phyloP scores from a whole-genome alignment of 2,888 invertebrate genomes.

The Apamea monoglypha region DNA sequence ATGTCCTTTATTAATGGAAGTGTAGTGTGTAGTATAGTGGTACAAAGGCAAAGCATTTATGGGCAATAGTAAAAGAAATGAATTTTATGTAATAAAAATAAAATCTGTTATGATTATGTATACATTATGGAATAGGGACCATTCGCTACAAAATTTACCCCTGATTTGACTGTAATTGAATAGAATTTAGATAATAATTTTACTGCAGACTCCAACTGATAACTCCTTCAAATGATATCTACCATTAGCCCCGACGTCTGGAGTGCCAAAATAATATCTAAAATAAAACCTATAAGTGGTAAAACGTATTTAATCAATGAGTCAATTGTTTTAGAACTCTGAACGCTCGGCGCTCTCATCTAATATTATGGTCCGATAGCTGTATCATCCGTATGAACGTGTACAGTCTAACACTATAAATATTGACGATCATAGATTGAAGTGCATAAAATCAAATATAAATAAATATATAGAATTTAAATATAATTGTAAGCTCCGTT shows the following conservation, averaged over 20 bases:
- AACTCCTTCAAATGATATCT: neutral
- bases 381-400: conserved; percentile 1
- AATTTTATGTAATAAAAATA: neutral
- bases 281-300: neutral
- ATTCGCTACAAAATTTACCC: neutral
- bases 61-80: neutral
- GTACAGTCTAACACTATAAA: neutral
- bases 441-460: no score
- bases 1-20: no score
- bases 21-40: no score
- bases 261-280: neutral
- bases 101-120: neutral
- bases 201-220: neutral
- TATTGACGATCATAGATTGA: no score
- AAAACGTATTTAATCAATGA: neutral
- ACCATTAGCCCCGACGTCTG: neutral
- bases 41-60: neutral
- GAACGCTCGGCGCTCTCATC: neutral
- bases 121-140: neutral
- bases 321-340: neutral
- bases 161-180: neutral
- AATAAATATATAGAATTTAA: neutral
- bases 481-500: neutral
- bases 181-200: neutral
- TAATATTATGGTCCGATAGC: conserved; percentile 10